Base-by-base conservation (phyloP, 2,888 invertebrate species). In the Tipula helvola region DNA sequence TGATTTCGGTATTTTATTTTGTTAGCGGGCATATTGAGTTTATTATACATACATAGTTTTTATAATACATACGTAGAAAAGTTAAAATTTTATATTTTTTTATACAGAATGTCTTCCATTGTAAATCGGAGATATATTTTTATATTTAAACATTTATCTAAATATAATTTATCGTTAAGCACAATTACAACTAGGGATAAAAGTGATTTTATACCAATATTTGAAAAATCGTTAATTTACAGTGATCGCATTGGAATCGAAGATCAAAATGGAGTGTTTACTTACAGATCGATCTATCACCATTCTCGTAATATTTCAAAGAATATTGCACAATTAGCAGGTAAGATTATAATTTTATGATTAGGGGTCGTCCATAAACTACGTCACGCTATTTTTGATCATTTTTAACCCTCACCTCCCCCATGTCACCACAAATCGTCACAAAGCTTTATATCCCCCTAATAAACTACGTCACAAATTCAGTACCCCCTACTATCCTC, bases 201-300 rank as follows among this genome's bases (percentile, higher is more conserved):
- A 39, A 18, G 41, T 88, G 93, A 93, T 57, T 93, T 93, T 5
- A 93, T 94, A 7, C 96, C 96, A 16, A 94, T 95, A n/a, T 96
- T 95, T 89, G 93, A 94, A 88, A 93, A 94, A 89, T 95, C 95
- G 0, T 90, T 93, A n/a, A 91, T 94, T 86, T 95, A 93, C 90
- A 93, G 93, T 0, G 93, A 94, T 8, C 93, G 93, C 87, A 92
- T 94, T 28, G 97, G 96, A 0, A 89, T 97, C 1, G 93, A 95
- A 88, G 97, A 97, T 92, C 92, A 93, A 83, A 92, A 93, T 87
- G 96, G 96, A 0, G 94, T 94, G 87, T 96, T 95, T 90, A 95
- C 95, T 0, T 97, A 96, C 90, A 93, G 93, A n/a, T 95, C 95
- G 12, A 91, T 96, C 2, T 94, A 95, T 89, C 91, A 94, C 87